Percentiles rank a stretch among this genome's conserved stretches.
Conservation (phyloP, 2,113 vertebrate genomes). For the Pollachius pollachius region DNA sequence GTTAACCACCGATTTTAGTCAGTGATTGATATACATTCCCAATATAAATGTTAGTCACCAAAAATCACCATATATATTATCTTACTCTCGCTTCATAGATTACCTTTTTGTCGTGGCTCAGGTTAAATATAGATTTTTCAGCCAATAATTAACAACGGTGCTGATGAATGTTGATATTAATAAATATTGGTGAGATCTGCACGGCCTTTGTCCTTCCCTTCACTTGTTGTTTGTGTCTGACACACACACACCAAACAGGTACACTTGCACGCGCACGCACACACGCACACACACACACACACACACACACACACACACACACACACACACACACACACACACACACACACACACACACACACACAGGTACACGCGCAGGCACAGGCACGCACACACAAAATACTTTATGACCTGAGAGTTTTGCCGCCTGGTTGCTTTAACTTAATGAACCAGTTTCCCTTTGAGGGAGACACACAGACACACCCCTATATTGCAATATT, state of each 20-base stretch:
- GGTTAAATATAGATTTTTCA: constrained; percentile 31
- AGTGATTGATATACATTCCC: too few relatives aligned
- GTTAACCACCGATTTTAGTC: too few relatives aligned
- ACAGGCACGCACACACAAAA: constrained; percentile 6
- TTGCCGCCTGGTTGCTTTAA: constrained; percentile 58
- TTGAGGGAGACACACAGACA: constrained; percentile 2
- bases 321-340: too few relatives aligned
- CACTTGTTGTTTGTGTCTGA: background rate
- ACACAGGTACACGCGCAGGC: background rate
- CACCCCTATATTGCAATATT: constrained; percentile 19
- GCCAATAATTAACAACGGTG: constrained; percentile 27
- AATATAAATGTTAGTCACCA: too few relatives aligned
- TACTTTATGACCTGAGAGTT: constrained; percentile 32
- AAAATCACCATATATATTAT: too few relatives aligned
- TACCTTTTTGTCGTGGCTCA: background rate
- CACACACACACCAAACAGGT: too few relatives aligned
- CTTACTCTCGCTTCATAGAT: too few relatives aligned
- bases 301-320: too few relatives aligned
- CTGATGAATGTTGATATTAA: constrained; percentile 29
- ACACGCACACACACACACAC: too few relatives aligned
- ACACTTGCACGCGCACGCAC: too few relatives aligned
- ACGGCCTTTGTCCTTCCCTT: constrained; percentile 4
- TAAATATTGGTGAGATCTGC: constrained; percentile 38
- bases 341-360: too few relatives aligned
- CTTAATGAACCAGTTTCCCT: constrained; percentile 43